Evolutionary conservation across 1,140 invertebrate species (phyloP).

Genomic region (roundworm (Caenorhabditis elegans)): DNA sequence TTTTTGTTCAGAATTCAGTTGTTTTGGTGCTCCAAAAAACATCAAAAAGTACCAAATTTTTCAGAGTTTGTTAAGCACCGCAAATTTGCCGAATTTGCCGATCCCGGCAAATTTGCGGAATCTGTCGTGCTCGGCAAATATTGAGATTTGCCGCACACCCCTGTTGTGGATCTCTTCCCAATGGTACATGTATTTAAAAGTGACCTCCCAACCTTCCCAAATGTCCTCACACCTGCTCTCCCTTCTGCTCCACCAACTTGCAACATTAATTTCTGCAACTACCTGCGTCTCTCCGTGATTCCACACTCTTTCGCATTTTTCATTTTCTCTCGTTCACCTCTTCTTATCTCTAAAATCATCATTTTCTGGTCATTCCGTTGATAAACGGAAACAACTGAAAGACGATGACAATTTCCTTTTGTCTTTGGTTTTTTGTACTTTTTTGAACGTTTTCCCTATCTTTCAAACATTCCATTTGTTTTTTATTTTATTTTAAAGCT

Average conservation of each 20-base stretch:
- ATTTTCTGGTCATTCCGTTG: neutral
- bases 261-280: neutral
- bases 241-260: constrained; percentile 11
- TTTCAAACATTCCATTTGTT: neutral
- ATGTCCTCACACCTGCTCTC: constrained; percentile 4
- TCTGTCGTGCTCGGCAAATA: no score
- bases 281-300: neutral
- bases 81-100: no score
- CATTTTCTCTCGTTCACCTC: neutral
- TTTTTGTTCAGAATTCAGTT: no score
- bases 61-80: no score
- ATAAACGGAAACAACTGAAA: no score
- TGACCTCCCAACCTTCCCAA: neutral
- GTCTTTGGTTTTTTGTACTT: neutral
- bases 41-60: no score
- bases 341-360: neutral
- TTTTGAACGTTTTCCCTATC: neutral
- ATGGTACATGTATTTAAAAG: no score
- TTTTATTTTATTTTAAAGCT: no score
- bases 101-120: no score
- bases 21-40: no score
- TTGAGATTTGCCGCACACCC: no score
- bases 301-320: neutral
- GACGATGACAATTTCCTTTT: neutral
- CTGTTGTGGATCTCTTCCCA: no score